Base-by-base conservation (phyloP, 2,888 invertebrate species). In the Linnaemya vulpina region DNA sequence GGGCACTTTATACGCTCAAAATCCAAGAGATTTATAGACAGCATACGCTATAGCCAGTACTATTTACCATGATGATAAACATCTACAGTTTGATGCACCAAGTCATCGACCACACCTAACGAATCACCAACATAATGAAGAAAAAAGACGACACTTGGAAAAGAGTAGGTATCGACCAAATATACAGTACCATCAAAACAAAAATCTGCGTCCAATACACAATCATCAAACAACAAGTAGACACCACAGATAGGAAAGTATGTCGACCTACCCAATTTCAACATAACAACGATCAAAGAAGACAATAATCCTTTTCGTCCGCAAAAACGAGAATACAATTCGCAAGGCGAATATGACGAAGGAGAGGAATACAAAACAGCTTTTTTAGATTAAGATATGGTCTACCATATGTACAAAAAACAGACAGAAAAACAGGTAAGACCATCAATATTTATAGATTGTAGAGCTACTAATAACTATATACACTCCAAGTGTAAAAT, bases 51-150 rank as follows among this genome's bases (percentile, higher is more conserved):
- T 25, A 53, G 51, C 51, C 51, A 51, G 58, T 15, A 58, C 35
- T 38, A 60, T 60, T 38, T 60, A 60, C 17, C 38, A 60, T 38
- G 60, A 60, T 4, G 38, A 38, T n/a, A 60, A 35, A 60, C 60
- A 60, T 38, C 60, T 60, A 60, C 35, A 60, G 60, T n/a, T 60
- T 38, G 35, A 60, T 60, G 15, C 30, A 60, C 60, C 60, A 35
- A 35, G n/a, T 30, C 60, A 60, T 60, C 35, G 60, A 60, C 35
- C 60, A 60, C 60, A 58, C 30, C 30, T 13, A 58, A 58, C 38
- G 60, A 60, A 3, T 38, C n/a, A 35, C 7, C 35, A 60, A 35
- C 60, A 60, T 38, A 35, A 38, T 10, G 7, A 35, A 60, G 5
- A 38, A 60, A 60, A 17, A 60, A 60, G 35, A 9, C 3, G n/a